phyloP scores from a whole-genome alignment of 64 coral and sea anemone species.

The Stichodactyla mertensii region DNA sequence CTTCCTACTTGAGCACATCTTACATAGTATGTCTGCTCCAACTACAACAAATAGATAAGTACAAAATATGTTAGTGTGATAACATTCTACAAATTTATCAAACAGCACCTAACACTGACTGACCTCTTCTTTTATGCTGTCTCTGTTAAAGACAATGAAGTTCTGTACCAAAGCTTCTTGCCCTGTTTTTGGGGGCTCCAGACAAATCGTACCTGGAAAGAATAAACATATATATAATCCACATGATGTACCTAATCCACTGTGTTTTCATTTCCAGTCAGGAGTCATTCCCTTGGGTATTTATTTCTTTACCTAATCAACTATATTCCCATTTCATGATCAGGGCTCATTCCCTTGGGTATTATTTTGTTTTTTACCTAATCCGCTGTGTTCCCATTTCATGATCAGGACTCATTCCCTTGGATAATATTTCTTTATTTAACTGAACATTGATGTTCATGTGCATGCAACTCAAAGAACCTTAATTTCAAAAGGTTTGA shows the following conservation, averaged over 20 bases:
- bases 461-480: too few relatives aligned
- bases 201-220: background rate
- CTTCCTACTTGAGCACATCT: constrained; percentile 93
- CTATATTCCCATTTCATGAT: too few relatives aligned
- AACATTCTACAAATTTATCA: background rate
- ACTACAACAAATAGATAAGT: constrained; percentile 14
- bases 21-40: constrained; percentile 62
- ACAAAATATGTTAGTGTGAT: background rate
- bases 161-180: constrained; percentile 20
- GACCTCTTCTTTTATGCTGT: background rate
- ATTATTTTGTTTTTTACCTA: too few relatives aligned
- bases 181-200: background rate
- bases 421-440: too few relatives aligned
- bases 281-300: too few relatives aligned
- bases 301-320: too few relatives aligned
- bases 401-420: too few relatives aligned
- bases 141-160: background rate
- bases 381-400: too few relatives aligned
- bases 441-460: too few relatives aligned
- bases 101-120: background rate
- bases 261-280: too few relatives aligned
- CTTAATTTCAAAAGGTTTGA: too few relatives aligned
- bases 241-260: background rate
- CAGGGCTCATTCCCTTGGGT: too few relatives aligned
- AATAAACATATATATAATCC: background rate